phyloP scores from a whole-genome alignment of 2,888 invertebrate species.

The Apamea anceps region DNA sequence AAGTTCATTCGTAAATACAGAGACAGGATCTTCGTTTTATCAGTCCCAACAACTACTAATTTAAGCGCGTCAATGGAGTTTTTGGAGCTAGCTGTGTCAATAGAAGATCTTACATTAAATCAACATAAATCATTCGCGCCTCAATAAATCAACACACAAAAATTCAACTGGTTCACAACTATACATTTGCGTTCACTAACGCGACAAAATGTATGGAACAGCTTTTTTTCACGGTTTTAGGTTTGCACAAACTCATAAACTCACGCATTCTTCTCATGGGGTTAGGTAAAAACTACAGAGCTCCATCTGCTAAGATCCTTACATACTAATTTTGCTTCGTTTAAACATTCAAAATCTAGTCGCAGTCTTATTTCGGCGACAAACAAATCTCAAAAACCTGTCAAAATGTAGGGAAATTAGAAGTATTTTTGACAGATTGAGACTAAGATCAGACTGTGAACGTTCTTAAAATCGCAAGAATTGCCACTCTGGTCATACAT shows the following conservation, averaged over 20 bases:
- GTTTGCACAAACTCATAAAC: neutral
- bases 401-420: too few species aligned
- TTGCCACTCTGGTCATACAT: too few species aligned
- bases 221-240: neutral
- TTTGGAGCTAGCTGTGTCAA: neutral
- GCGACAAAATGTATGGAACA: neutral
- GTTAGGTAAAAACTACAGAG: neutral
- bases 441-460: too few species aligned
- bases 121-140: constrained; percentile 23
- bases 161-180: neutral
- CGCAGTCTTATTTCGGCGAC: too few species aligned
- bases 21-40: neutral
- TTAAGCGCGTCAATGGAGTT: neutral
- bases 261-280: neutral
- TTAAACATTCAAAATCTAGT: too few species aligned
- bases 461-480: too few species aligned
- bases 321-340: too few species aligned
- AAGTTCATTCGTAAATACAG: neutral
- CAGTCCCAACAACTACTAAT: neutral
- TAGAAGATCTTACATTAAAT: constrained; percentile 8
- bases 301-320: neutral
- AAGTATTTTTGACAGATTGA: too few species aligned
- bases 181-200: neutral
- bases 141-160: constrained; percentile 6
- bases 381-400: too few species aligned